Evolutionary conservation across 2,888 invertebrate species (phyloP), one percentile per base, ranked within the genome.

Genomic region (Tinea trinotella): DNA sequence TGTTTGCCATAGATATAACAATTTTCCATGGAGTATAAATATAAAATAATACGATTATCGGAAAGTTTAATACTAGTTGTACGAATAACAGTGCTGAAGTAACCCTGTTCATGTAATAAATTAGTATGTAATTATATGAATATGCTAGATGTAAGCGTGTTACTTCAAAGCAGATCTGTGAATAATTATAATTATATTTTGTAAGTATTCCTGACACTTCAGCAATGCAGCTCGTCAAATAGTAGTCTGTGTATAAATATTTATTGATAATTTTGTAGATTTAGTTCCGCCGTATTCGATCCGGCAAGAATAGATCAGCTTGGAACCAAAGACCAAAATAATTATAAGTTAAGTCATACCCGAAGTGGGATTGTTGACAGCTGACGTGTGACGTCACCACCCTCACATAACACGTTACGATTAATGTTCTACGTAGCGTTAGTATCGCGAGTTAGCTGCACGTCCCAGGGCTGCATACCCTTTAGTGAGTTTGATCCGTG

Each of bases 151-250:
- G 3, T 30, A 30, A 30, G 30, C 30, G 7, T 40, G 40, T n/a
- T 13, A 40, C 15, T 40, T 40, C 13, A 40, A 40, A 40, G 40
- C 40, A 40, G 15, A 40, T 13, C 40, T 40, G 40, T 40, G 40
- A 40, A 40, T 35, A 35, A n/a, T 40, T 40, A n/a, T n/a, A 13
- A 40, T 30, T 30, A 30, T 7, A 7, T 30, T n/a, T n/a, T 30
- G 40, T 40, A 40, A 40, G 40, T 40, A 40, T 15, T 15, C 40
- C 40, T 40, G 15, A 40, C 2, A 40, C 13, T 40, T 40, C 40
- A 40, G 40, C 40, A 15, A 15, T 40, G 40, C 52, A 22, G 54
- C 54, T 54, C 54, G 54, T 54, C 54, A 54, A 54, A 54, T 46
- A 24, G 46, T 44, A 54, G 30, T 46, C 54, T 54, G 54, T 54